phyloP scores from a whole-genome alignment of 2,797 vertebrate genomes.

The Halcyon chelicuti region DNA sequence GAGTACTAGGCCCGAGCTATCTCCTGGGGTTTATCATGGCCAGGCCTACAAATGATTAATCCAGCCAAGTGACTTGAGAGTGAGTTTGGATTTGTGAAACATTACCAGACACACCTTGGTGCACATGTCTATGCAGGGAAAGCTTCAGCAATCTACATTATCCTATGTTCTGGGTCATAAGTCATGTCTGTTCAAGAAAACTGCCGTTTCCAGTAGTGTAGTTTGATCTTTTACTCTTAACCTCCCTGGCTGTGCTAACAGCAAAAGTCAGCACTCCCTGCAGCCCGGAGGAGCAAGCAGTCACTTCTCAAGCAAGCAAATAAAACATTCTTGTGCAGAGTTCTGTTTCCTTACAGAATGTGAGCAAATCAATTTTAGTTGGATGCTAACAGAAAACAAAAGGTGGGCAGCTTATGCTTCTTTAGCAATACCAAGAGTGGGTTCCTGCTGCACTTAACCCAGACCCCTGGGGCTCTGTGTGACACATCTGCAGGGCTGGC shows the following conservation, averaged over 20 bases:
- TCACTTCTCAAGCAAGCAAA: neutral
- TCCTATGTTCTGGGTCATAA: neutral
- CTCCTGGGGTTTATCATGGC: neutral
- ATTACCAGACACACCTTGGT: neutral
- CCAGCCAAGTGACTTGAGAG: neutral
- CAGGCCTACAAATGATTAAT: neutral
- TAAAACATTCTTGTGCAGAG: neutral
- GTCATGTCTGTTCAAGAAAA: neutral
- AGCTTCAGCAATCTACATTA: neutral
- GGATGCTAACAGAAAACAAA: neutral
- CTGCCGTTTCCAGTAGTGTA: neutral
- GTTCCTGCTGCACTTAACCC: neutral
- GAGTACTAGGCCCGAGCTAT: neutral
- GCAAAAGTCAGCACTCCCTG: neutral
- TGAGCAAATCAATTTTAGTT: neutral
- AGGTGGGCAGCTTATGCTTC: neutral
- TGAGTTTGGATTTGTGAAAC: neutral
- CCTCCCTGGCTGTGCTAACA: accelerated
- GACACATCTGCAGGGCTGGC: neutral
- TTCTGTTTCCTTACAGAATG: neutral
- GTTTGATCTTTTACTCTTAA: neutral
- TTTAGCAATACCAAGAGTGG: accelerated
- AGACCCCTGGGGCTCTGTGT: accelerated
- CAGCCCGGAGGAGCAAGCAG: neutral
- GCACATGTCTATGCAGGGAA: accelerated